Conservation (phyloP, 2,113 vertebrate species). For the Etheostoma spectabile region DNA sequence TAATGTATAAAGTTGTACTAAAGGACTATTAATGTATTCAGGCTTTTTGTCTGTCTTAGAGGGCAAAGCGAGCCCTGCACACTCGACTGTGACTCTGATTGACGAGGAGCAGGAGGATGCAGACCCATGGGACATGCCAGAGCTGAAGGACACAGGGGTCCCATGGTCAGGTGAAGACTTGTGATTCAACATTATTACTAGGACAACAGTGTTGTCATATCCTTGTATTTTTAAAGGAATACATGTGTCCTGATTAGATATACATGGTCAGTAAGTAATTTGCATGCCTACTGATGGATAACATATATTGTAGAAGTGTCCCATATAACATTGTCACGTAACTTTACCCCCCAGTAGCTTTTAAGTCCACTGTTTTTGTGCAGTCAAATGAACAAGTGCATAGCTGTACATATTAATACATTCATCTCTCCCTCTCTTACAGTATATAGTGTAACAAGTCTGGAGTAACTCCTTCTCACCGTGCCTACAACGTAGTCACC, state of each 20-base stretch:
- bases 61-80: constrained; percentile 51
- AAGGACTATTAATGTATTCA: neutral
- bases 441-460: no score
- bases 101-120: constrained; percentile 63
- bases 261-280: neutral
- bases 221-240: neutral
- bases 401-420: neutral
- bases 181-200: neutral
- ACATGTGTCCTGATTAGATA: constrained; percentile 27
- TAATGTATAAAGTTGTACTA: neutral
- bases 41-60: constrained; percentile 21
- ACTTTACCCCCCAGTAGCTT: neutral
- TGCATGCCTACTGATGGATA: neutral
- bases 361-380: neutral
- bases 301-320: neutral
- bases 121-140: constrained; percentile 90
- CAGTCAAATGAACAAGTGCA: neutral
- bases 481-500: neutral
- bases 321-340: constrained; percentile 1
- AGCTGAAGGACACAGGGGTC: constrained; percentile 85
- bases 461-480: neutral
- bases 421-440: neutral
- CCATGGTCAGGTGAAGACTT: constrained; percentile 90
- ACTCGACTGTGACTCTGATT: constrained; percentile 87
- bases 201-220: constrained; percentile 13